These are phyloP conservation scores for Onychomys leucogaster DNA, from an alignment of 2,797 vertebrate species.

Conservation along the genomic window DNA sequence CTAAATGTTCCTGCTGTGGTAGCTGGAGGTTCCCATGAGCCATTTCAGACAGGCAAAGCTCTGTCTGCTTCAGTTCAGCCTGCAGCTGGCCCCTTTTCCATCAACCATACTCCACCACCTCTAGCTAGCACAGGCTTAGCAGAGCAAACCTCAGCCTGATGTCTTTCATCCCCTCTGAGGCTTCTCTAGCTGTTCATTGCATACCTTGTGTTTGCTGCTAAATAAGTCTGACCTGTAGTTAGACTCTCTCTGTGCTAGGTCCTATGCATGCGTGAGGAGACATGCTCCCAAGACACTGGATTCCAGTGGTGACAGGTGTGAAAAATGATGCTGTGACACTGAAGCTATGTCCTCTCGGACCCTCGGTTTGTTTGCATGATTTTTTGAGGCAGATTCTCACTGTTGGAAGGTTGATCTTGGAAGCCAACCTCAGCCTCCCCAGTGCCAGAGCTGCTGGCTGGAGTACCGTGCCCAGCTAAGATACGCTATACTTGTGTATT, in stretches of 20 bases:
- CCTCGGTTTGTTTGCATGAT: neutral
- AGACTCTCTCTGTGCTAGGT: neutral
- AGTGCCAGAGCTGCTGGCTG: neutral
- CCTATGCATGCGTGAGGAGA: neutral
- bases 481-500: neutral
- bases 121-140: neutral
- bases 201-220: neutral
- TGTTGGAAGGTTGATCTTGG: neutral
- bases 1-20: neutral
- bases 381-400: neutral
- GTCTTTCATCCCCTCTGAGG: neutral
- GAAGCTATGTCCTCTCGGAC: neutral
- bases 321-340: neutral
- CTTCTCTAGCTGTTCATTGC: neutral
- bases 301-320: neutral
- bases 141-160: neutral
- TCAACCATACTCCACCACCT: accelerated
- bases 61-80: neutral
- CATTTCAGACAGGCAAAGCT: neutral
- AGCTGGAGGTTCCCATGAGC: neutral
- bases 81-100: neutral
- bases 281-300: neutral
- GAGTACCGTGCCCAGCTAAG: neutral
- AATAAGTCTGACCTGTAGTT: too few species aligned
- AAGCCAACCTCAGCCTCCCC: neutral